Conservation (phyloP, 2,888 invertebrate genomes). For the Eumacrocentrus americanus region DNA sequence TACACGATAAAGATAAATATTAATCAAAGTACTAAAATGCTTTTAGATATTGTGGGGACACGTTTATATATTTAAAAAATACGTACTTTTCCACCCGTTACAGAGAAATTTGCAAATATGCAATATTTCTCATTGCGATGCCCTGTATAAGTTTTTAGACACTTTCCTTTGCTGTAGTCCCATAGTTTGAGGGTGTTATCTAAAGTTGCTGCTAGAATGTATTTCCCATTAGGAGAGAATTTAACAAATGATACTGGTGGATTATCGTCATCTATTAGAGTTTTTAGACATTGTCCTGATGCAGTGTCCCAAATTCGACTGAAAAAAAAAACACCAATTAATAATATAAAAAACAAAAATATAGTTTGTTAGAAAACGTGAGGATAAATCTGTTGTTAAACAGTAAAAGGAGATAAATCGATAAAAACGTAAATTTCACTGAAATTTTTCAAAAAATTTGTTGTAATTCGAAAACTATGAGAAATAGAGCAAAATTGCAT, state of each 20-base stretch:
- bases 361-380: constrained; percentile 16
- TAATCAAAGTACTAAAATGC: no score
- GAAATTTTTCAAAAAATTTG: no score
- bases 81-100: constrained; percentile 96
- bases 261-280: constrained; percentile 98
- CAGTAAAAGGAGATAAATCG: no score
- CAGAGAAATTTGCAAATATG: constrained; percentile 99
- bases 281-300: constrained; percentile 98
- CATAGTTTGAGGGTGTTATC: constrained; percentile 98
- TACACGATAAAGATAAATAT: no score
- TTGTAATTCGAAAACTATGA: no score
- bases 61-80: constrained; percentile 20
- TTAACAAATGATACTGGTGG: constrained; percentile 99
- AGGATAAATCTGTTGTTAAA: no score
- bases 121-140: constrained; percentile 99
- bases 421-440: no score
- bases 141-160: constrained; percentile 96
- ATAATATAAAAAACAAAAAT: not conserved
- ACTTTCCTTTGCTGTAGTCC: constrained; percentile 99
- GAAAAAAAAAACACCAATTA: constrained; percentile 43
- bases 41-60: no score
- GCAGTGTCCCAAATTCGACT: constrained; percentile 99
- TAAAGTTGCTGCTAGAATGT: constrained; percentile 96
- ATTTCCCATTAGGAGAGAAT: constrained; percentile 99
- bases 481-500: no score